phyloP scores from a whole-genome alignment of 2,797 vertebrate genomes.

The Mareca penelope region DNA sequence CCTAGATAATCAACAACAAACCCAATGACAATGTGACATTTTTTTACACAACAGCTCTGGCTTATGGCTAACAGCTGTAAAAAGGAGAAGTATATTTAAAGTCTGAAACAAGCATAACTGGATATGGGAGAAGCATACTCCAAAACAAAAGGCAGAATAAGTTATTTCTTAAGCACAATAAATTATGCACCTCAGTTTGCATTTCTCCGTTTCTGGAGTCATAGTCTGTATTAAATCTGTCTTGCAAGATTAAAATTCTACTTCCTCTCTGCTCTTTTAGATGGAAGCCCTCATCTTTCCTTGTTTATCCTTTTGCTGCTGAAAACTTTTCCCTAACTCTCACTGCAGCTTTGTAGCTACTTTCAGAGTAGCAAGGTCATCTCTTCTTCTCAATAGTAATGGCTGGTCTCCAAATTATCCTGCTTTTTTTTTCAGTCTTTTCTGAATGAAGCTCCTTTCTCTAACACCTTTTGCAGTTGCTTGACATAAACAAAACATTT shows the following conservation, averaged over 20 bases:
- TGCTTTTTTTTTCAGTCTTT: neutral
- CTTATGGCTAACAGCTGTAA: neutral
- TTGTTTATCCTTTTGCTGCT: neutral
- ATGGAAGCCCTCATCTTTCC: neutral
- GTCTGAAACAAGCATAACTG: neutral
- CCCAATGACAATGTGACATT: neutral
- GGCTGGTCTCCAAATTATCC: neutral
- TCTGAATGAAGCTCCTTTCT: neutral
- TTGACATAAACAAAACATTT: neutral
- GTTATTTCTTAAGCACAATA: neutral
- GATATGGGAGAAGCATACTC: neutral
- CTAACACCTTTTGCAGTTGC: neutral
- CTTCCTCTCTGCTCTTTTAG: neutral
- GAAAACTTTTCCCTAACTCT: neutral
- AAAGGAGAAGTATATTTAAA: neutral
- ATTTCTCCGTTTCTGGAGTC: neutral
- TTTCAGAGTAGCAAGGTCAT: neutral
- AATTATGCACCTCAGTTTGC: neutral
- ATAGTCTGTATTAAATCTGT: neutral
- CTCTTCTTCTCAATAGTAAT: neutral
- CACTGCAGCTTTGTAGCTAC: neutral
- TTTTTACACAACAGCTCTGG: neutral
- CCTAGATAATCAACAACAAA: neutral
- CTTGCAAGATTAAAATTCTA: neutral
- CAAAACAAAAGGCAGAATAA: neutral